phyloP scores from a whole-genome alignment of 2,797 vertebrate genomes.

The Labroides dimidiatus region DNA sequence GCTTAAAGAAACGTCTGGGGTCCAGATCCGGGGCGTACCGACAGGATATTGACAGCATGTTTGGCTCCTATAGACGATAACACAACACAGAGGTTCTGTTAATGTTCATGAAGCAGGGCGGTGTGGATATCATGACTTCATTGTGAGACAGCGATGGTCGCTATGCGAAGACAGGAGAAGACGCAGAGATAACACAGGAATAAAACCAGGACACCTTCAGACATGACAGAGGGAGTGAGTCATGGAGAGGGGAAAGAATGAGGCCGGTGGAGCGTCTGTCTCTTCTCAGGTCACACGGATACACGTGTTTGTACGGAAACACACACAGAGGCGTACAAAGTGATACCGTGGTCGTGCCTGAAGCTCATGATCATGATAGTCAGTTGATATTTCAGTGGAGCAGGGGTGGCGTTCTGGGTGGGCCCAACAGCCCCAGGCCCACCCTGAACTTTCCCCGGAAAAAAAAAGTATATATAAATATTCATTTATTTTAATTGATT shows the following conservation, averaged over 20 bases:
- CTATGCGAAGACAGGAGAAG: conserved; percentile 17
- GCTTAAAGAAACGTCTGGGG: conserved; percentile 22
- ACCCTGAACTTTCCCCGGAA: too few species aligned
- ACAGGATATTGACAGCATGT: conserved; percentile 42
- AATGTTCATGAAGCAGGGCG: conserved; percentile 5
- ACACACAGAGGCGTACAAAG: too few species aligned
- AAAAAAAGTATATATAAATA: too few species aligned
- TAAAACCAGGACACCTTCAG: conserved; percentile 31
- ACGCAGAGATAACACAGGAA: conserved; percentile 16
- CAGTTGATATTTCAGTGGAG: too few species aligned
- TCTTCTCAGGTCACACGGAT: conserved; percentile 32
- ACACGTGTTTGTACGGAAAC: background rate
- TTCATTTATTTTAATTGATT: too few species aligned
- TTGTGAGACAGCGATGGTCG: conserved; percentile 1
- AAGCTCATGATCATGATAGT: too few species aligned
- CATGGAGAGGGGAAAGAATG: conserved; percentile 41
- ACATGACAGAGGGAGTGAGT: conserved; percentile 41
- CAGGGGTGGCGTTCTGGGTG: too few species aligned
- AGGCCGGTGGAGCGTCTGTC: conserved; percentile 45
- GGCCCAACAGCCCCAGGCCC: too few species aligned
- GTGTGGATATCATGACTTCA: conserved; percentile 39
- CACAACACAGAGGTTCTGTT: conserved; percentile 35
- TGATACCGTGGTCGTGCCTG: too few species aligned
- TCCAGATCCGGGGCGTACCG: conserved; percentile 40
- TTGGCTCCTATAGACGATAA: conserved; percentile 27